A percentile compares a stretch with the other conserved stretches of the same genome.
phyloP scores from a whole-genome alignment of 2,113 vertebrate genomes.

The Cryptomyrus ogoouensis region DNA sequence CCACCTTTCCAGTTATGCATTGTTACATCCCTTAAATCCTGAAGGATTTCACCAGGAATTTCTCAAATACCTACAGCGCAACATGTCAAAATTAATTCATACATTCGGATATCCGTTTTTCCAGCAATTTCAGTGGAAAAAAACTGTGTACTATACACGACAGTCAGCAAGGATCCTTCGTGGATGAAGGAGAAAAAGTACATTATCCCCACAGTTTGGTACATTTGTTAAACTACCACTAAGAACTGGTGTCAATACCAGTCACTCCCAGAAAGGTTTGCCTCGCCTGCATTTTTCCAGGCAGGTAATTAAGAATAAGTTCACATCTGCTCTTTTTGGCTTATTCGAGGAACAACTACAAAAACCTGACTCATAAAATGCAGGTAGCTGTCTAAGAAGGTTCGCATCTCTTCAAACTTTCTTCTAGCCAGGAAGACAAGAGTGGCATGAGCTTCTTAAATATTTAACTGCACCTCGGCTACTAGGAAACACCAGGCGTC shows the following conservation, averaged over 20 bases:
- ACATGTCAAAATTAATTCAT: neutral
- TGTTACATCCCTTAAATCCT: neutral
- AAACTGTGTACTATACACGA: neutral
- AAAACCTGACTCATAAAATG: neutral
- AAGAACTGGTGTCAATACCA: neutral
- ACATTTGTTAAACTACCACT: neutral
- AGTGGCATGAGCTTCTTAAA: neutral
- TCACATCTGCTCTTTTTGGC: neutral
- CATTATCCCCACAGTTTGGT: neutral
- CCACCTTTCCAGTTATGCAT: neutral
- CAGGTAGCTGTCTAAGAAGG: neutral
- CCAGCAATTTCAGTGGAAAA: neutral
- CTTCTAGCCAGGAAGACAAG: neutral
- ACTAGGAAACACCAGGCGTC: neutral
- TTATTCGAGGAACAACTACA: neutral
- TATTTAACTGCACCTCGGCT: conserved; percentile 10
- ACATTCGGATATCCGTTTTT: neutral
- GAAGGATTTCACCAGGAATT: neutral
- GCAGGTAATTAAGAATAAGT: neutral
- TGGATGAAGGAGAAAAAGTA: neutral
- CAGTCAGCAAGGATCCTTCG: neutral
- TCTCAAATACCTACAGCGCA: neutral
- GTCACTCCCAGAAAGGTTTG: neutral
- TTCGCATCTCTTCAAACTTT: neutral
- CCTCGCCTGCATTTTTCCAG: neutral